Base-by-base conservation (phyloP, 2,888 invertebrate species). In the Papilio gigon region DNA sequence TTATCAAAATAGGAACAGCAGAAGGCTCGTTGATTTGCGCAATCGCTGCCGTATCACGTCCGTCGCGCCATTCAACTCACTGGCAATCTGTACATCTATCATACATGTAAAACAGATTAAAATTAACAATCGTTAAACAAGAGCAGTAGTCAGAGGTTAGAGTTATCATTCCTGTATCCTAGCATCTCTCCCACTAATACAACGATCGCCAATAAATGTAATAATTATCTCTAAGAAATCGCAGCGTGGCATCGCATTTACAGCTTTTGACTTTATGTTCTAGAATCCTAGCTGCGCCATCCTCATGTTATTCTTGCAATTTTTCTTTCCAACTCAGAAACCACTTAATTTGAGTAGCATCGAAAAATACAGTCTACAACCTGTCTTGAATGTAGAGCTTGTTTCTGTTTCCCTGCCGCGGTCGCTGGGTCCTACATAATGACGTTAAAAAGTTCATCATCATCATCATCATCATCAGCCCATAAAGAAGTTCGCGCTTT, bases 11-110 rank as follows among this genome's bases (percentile, higher is more conserved):
- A 89, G 89, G 90, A 90, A 88, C 89, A 80, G 77, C 77, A 82
- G 87, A 89, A 90, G 90, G 90, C 89, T 90, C 84, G 78, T 78
- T 78, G 82, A 86, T 88, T 91, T 91, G 89, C 90, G 91, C 90
- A 91, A 91, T 83, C 84, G 71, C 77, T 75, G 72, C 73, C 82
- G 74, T 88, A 87, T 88, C 89, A 81, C 88, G 85, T 87, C 88
- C 88, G 88, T 80, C 77, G 82, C 84, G 85, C 84, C 84, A 84
- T 82, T 85, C 84, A 83, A 78, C 79, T 81, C 82, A 83, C 84
- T 86, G 84, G 83, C 85, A 86, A 87, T 83, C 83, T 17, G 20
- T 17, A 40, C 35, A 25, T 40, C 8, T 40, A 14, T 50, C 12
- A 25, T 5, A 35, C n/a, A 50, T 50, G 17, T 9, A 30, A 42